Base-by-base conservation (phyloP, 2,797 vertebrate genomes). In the Gallirallus australis region DNA sequence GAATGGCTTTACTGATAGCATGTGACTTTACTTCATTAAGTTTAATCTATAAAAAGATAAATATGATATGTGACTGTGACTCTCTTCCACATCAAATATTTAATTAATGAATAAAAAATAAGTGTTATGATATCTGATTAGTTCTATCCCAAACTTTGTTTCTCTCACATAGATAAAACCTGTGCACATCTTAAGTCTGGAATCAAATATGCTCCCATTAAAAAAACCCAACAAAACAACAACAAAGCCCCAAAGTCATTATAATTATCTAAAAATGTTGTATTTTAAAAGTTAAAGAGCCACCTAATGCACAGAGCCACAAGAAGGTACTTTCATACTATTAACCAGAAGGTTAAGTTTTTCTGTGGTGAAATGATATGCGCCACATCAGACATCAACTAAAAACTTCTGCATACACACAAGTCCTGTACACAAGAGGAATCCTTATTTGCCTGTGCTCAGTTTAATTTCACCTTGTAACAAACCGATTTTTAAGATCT, bases 381-480 rank as follows among this genome's bases (percentile, higher is more conserved):
- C 33, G 75, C 50, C 66, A 76, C 15, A 47, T 63, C 23, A 54
- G 37, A 88, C 82, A 85, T 33, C 11, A 70, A 30, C 18, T 59
- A 75, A 66, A 75, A 71, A 28, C 31, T 45, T 7, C 5, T 2
- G 6, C 68, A 84, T 33, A 63, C 40, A 53, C 12, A 33, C 2
- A 0, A 30, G 21, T 27, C 2, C 0, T 7, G 3, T 30, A 72
- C 7, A 28, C 10, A 65, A 50, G 13, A 82, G 20, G 28, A 56
- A 75, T 66, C 45, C 19, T 71, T 40, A 24, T 25, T 40, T 59
- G 25, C 21, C 28, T 37, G 12, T 42, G 30, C 15, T 60, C 18
- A 17, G n/a, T 50, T 82, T 82, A 68, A 90, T 47, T 85, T 61
- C 25, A 83, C 17, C 28, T 89, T 50, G 31, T 72, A 79, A 82